These are phyloP conservation scores for Beris chalybata DNA, from an alignment of 2,888 invertebrate genomes.

Conservation along the genomic window DNA sequence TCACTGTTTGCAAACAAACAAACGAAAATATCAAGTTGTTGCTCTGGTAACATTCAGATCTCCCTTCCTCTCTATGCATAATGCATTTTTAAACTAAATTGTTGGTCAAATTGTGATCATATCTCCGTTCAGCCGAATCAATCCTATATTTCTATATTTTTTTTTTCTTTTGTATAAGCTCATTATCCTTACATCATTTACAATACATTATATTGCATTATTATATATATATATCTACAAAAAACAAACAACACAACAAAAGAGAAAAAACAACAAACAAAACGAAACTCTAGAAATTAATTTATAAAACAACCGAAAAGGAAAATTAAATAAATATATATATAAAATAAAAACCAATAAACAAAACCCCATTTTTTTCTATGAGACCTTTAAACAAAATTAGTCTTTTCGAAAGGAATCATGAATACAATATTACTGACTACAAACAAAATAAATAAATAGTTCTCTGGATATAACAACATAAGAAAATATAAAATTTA, in stretches of 20 bases:
- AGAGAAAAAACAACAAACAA: slow-evolving; percentile 4
- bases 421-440: slow-evolving; percentile 2
- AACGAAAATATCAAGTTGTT: too few species aligned
- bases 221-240: slow-evolving; percentile 2
- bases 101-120: slow-evolving; percentile 1
- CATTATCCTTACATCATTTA: slow-evolving; percentile 16
- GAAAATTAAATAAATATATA: not conserved
- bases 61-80: too few species aligned
- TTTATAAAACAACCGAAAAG: not conserved
- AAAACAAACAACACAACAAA: too few species aligned
- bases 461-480: not conserved
- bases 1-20: too few species aligned
- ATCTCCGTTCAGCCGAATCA: not conserved
- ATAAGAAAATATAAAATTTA: not conserved
- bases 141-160: slow-evolving; percentile 5
- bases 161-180: slow-evolving; percentile 9
- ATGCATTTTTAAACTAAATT: too few species aligned
- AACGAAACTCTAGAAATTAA: not conserved
- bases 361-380: not conserved
- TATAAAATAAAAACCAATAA: not conserved
- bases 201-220: slow-evolving; percentile 10
- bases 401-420: not conserved
- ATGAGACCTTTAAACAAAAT: slow-evolving; percentile 5
- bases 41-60: too few species aligned
- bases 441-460: not conserved